Base-by-base conservation (phyloP, 1,140 invertebrate genomes). In the Steinernema feltiae region DNA sequence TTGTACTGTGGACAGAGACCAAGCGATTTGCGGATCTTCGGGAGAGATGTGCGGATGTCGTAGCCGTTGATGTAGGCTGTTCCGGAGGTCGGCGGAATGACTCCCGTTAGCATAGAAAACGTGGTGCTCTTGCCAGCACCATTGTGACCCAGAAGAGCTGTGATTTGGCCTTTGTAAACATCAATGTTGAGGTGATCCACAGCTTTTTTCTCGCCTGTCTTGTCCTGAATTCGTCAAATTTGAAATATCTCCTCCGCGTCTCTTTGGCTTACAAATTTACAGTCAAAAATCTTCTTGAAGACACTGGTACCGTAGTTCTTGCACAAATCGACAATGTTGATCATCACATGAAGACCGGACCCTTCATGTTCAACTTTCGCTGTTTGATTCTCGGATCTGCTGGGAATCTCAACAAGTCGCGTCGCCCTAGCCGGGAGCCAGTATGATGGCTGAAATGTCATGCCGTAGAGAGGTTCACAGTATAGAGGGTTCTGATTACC, bases 1-100 rank as follows among this genome's bases (percentile, higher is more conserved):
- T 88, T 87, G 74, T 85, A 83, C 76, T 88, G 88, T 0, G 87
- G 87, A 79, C 87, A 88, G 78, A 82, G 87, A 15, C 87, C 87
- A 63, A 88, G 77, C 30, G 80, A 30, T 69, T 79, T 77, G 41
- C 78, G 69, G 18, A 74, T 76, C 53, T 79, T 72, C 0, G 70
- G 30, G n/a, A 80, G 53, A n/a, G 84, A 27, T n/a, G 41, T 78
- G 46, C 24, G 3, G 35, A 78, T 69, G 21, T 77, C 76, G 12
- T 69, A 18, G n/a, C 77, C 7, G 46, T 35, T 78, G 53, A 77
- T 32, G 1, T 69, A 24, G 18, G 32, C 74, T 21, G n/a, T 3
- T 1, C 74, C 74, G 30, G 75, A 72, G 17, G 48, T 21, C 0
- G 79, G 71, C 29, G 78, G 41, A 35, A 69, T 78, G 18, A 81